Conservation (phyloP, 1,140 invertebrate genomes). For the Carposina sasakii region DNA sequence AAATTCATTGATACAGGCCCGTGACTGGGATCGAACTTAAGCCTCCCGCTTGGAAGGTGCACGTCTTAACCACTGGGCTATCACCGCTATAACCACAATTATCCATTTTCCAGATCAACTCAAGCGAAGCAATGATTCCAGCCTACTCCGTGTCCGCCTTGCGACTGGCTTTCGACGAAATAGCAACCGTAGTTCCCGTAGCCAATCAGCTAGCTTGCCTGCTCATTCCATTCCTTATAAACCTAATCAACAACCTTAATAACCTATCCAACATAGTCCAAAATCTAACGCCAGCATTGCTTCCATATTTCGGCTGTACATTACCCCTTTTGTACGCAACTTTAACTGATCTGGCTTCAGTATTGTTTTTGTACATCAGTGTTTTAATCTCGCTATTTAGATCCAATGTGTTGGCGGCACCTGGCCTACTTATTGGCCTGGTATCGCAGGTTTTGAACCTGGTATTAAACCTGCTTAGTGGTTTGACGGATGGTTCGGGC, state of each 20-base stretch:
- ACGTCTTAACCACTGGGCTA: too few species aligned
- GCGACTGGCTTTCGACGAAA: slow-evolving; percentile 55
- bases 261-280: slow-evolving; percentile 59
- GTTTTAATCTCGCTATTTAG: slow-evolving; percentile 55
- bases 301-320: slow-evolving; percentile 59
- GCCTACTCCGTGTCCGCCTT: slow-evolving; percentile 54
- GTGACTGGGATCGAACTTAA: too few species aligned
- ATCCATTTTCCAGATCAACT: slow-evolving; percentile 40
- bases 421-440: slow-evolving; percentile 43
- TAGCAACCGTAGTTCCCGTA: slow-evolving; percentile 47
- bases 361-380: slow-evolving; percentile 58
- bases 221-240: slow-evolving; percentile 54
- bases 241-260: slow-evolving; percentile 58
- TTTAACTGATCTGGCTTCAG: slow-evolving; percentile 56
- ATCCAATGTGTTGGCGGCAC: slow-evolving; percentile 54
- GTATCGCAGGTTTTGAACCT: slow-evolving; percentile 49
- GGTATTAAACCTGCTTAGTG: slow-evolving; percentile 44
- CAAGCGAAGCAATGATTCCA: slow-evolving; percentile 55
- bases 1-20: too few species aligned
- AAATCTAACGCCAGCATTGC: slow-evolving; percentile 52
- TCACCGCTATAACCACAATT: too few species aligned
- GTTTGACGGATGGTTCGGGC: slow-evolving; percentile 45
- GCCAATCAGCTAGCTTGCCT: slow-evolving; percentile 54
- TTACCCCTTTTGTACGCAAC: slow-evolving; percentile 56
- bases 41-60: too few species aligned